Conservation (phyloP, 1,140 invertebrate genomes). For the Drosophila tsacasi region DNA sequence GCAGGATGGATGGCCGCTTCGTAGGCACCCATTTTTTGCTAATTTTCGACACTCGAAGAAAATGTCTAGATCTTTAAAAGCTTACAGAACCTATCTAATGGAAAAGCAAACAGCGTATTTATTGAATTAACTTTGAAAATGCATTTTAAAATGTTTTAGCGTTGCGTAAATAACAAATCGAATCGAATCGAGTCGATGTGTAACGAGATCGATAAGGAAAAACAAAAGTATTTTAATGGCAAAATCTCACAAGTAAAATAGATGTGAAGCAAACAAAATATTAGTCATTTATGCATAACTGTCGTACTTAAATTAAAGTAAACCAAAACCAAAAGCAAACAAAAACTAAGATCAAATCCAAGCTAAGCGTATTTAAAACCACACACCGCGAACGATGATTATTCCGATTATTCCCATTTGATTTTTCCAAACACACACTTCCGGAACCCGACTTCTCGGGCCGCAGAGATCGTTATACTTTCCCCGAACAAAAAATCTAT, state of each 20-base stretch:
- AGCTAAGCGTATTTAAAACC: conserved; percentile 48
- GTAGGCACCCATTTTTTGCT: conserved; percentile 60
- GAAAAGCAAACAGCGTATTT: conserved; percentile 59
- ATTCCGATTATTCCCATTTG: conserved; percentile 28
- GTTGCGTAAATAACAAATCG: conserved; percentile 61
- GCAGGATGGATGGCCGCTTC: conserved; percentile 14
- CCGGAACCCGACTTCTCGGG: background rate
- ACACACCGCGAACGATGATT: conserved; percentile 35
- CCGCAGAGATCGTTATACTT: conserved; percentile 15
- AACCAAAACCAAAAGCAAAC: conserved; percentile 48
- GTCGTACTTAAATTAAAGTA: conserved; percentile 74
- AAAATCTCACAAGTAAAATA: conserved; percentile 51
- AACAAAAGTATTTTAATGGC: conserved; percentile 67
- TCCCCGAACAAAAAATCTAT: conserved; percentile 24
- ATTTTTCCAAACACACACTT: conserved; percentile 23
- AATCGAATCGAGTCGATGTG: conserved; percentile 29
- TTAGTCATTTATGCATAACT: conserved; percentile 78
- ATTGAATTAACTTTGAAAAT: conserved; percentile 78
- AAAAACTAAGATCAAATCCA: conserved; percentile 31
- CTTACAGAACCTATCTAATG: conserved; percentile 58
- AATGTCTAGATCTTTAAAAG: conserved; percentile 77
- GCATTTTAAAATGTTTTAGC: conserved; percentile 82
- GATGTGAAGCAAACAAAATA: conserved; percentile 61
- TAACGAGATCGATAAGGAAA: conserved; percentile 47
- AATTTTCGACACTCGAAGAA: conserved; percentile 71